Evolutionary conservation across 2,113 vertebrate species (phyloP), one percentile per base, ranked within the genome.

Genomic region (Pelobates fuscus): DNA sequence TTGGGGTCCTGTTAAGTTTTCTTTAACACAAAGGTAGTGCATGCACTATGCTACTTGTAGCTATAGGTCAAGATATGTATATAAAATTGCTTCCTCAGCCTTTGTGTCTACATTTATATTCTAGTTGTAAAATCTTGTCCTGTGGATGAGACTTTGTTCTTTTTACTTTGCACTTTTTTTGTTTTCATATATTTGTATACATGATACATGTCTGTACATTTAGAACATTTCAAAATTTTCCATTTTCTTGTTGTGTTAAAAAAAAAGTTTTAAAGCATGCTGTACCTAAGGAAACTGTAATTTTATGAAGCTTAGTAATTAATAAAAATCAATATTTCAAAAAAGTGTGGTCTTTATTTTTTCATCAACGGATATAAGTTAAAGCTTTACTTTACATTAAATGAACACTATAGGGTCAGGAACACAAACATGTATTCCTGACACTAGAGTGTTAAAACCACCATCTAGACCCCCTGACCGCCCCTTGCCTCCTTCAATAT

Each of bases 301-400:
- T 63, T 72, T 72, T 63, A 71, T 71, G 26, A 62, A 32, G 70
- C 59, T 63, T 72, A 64, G 70, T 72, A 72, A 72, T 52, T 52
- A 72, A 63, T 30, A 30, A 62, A 62, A 23, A 72, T n/a, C 43
- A 63, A 20, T 63, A 26, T 72, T 72, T 54, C 44, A 72, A 71
- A 63, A 5, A 21, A n/a, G 18, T 20, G 1, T 37, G 5, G 5
- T 37, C 10, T 37, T 32, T 32, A 5, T 32, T 32, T 37, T 37
- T 37, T 37, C n/a, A n/a, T n/a, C n/a, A n/a, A n/a, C n/a, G n/a
- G n/a, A n/a, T n/a, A n/a, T n/a, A n/a, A n/a, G n/a, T n/a, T n/a
- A n/a, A n/a, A n/a, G n/a, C n/a, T n/a, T n/a, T n/a, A n/a, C n/a
- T n/a, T n/a, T n/a, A n/a, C n/a, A n/a, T n/a, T n/a, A n/a, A n/a